These are phyloP conservation scores for Eupithecia insigniata DNA, from an alignment of 2,888 invertebrate genomes.

Conservation along the genomic window DNA sequence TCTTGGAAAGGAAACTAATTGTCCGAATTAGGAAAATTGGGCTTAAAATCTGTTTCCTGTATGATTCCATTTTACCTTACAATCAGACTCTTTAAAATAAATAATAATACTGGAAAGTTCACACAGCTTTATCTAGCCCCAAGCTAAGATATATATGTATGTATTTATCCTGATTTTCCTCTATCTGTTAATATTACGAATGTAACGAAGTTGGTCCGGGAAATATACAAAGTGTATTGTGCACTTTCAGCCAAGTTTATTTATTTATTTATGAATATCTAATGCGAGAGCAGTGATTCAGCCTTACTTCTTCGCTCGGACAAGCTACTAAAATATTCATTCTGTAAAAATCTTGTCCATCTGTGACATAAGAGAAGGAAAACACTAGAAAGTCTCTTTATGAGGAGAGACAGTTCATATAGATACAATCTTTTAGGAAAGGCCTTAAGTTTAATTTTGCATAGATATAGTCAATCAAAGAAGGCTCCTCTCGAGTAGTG, in stretches of 20 bases:
- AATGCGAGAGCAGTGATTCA: neutral
- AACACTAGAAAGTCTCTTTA: conserved; percentile 51
- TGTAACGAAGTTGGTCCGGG: neutral
- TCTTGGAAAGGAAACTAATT: neutral
- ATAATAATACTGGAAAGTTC: too few species aligned
- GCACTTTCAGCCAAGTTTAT: neutral
- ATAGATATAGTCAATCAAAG: neutral
- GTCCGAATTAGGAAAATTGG: neutral
- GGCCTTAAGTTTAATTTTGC: neutral
- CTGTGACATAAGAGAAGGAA: conserved; percentile 50
- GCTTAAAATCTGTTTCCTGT: neutral
- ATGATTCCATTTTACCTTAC: neutral
- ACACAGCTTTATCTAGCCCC: too few species aligned
- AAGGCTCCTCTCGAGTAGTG: neutral
- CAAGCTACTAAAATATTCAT: conserved; percentile 52
- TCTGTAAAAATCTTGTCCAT: conserved; percentile 50
- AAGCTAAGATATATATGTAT: too few species aligned
- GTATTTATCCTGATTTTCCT: neutral
- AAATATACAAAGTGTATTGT: neutral
- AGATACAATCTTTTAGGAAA: neutral
- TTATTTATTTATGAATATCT: neutral
- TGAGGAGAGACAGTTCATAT: neutral
- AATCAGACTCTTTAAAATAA: neutral
- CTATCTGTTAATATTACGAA: neutral
- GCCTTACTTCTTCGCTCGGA: conserved; percentile 12